Evolutionary conservation across 2,113 vertebrate species (phyloP).

Genomic region (Athene noctua): DNA sequence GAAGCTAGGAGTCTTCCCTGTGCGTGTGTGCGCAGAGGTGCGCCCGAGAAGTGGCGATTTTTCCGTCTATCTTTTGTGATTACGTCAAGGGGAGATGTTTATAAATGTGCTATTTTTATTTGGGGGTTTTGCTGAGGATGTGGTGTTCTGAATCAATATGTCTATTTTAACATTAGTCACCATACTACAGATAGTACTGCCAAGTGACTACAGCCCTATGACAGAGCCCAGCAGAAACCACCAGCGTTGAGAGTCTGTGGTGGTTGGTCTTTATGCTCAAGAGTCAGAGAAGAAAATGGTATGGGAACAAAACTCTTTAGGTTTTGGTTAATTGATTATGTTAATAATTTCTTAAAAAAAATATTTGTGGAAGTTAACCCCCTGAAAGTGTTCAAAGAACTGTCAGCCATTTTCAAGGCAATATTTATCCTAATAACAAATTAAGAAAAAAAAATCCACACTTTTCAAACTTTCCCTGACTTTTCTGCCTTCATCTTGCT

Average conservation of each 20-base stretch:
- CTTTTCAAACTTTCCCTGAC: not conserved
- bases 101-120: not conserved
- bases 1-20: not conserved
- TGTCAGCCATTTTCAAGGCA: not conserved
- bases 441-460: not conserved
- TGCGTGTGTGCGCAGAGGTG: not conserved
- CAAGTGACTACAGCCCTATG: not conserved
- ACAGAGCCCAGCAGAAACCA: not conserved
- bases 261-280: not conserved
- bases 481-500: not conserved
- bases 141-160: not conserved
- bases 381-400: not conserved
- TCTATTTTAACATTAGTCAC: not conserved
- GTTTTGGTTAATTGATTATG: not conserved
- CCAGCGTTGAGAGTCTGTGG: not conserved
- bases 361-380: accelerated
- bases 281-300: not conserved
- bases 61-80: not conserved
- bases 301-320: not conserved
- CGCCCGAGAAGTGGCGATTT: accelerated
- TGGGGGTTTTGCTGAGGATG: not conserved
- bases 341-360: not conserved
- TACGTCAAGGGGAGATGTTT: not conserved
- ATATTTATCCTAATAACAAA: not conserved
- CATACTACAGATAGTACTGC: not conserved